Percentiles rank a stretch among this genome's conserved stretches.
Evolutionary conservation across 2,888 invertebrate species (phyloP).

Genomic region (Eilema depressum): DNA sequence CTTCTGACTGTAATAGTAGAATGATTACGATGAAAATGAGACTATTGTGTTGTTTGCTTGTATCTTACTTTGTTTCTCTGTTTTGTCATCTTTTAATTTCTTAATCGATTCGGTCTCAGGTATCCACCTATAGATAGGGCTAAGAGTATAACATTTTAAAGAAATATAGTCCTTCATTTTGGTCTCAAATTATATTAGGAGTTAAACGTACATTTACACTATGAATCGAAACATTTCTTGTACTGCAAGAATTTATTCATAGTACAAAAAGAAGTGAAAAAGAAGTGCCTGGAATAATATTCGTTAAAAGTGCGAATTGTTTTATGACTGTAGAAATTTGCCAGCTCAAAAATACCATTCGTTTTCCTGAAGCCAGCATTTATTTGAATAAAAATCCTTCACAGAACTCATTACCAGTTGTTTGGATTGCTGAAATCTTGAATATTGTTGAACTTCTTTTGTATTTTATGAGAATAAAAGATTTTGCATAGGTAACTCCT

Average conservation of each 20-base stretch:
- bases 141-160: not conserved
- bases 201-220: not conserved
- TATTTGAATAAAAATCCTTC: constrained; percentile 14
- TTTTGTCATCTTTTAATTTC: not conserved
- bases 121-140: not conserved
- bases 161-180: not conserved
- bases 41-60: not conserved
- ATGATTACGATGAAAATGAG: not conserved
- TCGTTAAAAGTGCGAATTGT: not conserved
- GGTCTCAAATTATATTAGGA: not conserved
- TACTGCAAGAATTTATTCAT: not conserved
- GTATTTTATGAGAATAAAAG: constrained; percentile 3
- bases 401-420: constrained; percentile 8
- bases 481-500: not conserved
- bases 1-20: not conserved
- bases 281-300: not conserved
- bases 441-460: constrained; percentile 15
- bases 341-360: constrained; percentile 8
- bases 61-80: not conserved
- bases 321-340: constrained; percentile 12
- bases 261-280: not conserved
- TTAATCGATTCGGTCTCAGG: too few species aligned
- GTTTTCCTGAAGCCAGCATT: constrained; percentile 1
- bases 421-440: constrained; percentile 16
- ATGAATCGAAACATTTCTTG: not conserved